Evolutionary conservation across 2,113 vertebrate species (phyloP), one percentile per base, ranked within the genome.

Genomic region (Oreochromis tanganicae): DNA sequence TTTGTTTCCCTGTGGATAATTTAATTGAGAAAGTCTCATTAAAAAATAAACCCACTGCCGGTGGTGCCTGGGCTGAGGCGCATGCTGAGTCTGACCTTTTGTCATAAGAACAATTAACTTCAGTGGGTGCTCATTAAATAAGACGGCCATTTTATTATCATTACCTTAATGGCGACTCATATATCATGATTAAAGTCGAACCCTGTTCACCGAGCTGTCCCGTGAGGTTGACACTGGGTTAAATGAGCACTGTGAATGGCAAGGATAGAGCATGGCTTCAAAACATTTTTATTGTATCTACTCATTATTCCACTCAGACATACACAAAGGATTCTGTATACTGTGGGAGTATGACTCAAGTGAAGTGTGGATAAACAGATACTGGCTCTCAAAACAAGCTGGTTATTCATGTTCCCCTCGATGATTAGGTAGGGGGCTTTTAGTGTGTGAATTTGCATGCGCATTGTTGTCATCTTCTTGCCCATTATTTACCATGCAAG

Each of bases 51-150:
- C 16, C n/a, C 81, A 46, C 16, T 61, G 75, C 86, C 61, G 24
- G 56, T 81, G 83, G 86, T 27, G 78, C 43, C 79, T 34, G 57
- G 68, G 57, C 79, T 59, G 83, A 83, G 73, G 87, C 83, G 85
- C 91, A 90, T 43, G 90, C 91, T 59, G 84, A 83, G 86, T 52
- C 52, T 93, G 92, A 95, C 91, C 92, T 95, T 95, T 95, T 73
- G 91, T 94, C 89, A 91, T 79, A 80, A 82, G 89, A 84, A 73
- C 87, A 93, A 93, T 96, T 94, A 95, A 89, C 87, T 91, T 55
- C 78, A 90, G 83, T 50, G 86, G 83, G 85, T 71, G 81, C 86
- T 89, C 36, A 27, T 95, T 93, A 92, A 92, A 91, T 94, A 89
- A 85, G 82, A 81, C 21, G 21, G 55, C 32, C 81, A 78, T 95